Evolutionary conservation across 2,113 vertebrate genomes (phyloP).

Genomic region (Emydura subglobosa): DNA sequence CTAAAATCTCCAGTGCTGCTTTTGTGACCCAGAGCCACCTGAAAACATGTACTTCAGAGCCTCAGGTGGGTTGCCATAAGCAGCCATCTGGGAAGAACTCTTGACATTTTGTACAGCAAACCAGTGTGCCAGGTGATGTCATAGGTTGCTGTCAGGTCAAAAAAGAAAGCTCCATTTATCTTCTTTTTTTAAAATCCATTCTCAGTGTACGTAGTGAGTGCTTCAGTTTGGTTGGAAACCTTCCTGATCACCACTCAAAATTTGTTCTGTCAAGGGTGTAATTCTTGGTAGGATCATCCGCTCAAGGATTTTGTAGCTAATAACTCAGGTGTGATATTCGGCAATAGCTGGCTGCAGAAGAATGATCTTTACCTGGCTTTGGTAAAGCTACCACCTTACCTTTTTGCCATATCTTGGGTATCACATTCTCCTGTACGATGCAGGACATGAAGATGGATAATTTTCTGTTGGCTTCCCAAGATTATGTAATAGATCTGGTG

Average conservation of each 20-base stretch:
- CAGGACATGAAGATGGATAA: too few species aligned
- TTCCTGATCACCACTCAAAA: neutral
- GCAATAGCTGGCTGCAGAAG: neutral
- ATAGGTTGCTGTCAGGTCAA: neutral
- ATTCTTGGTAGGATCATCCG: neutral
- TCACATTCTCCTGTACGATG: too few species aligned
- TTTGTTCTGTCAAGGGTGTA: neutral
- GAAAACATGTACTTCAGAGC: neutral
- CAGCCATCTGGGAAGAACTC: neutral
- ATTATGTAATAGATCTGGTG: too few species aligned
- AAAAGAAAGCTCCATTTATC: neutral
- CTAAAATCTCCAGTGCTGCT: neutral
- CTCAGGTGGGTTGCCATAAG: neutral
- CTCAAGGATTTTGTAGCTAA: neutral
- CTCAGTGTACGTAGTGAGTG: too few species aligned
- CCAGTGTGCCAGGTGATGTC: neutral
- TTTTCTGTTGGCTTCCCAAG: too few species aligned
- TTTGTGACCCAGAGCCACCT: neutral
- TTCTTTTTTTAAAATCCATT: too few species aligned
- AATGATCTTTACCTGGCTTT: neutral
- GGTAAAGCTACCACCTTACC: neutral
- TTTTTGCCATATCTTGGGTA: neutral
- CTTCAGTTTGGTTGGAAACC: too few species aligned
- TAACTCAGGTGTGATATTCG: neutral
- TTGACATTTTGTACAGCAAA: neutral